Conservation (phyloP, 2,797 vertebrate species). For the Phoxinus dragarum region DNA sequence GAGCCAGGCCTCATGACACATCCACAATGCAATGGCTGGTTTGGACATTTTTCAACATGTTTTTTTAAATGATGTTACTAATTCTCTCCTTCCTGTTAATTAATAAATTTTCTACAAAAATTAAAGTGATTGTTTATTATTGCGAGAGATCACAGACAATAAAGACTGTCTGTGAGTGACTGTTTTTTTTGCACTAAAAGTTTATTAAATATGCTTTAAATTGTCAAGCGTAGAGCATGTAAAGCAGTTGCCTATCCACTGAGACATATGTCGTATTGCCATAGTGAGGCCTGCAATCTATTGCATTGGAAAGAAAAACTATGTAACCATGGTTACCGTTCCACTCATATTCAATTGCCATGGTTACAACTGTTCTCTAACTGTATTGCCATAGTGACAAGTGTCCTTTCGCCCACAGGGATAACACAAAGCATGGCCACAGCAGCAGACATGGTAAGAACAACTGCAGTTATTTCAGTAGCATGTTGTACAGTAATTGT, state of each 20-base stretch:
- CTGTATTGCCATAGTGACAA: constrained; percentile 65
- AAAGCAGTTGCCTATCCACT: constrained; percentile 28
- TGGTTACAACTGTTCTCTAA: constrained; percentile 64
- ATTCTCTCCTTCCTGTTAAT: background rate
- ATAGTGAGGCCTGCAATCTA: constrained; percentile 55
- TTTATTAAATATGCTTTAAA: constrained; percentile 5
- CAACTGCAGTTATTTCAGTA: constrained; percentile 47
- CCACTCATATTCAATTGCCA: constrained; percentile 62
- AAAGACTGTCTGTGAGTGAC: background rate
- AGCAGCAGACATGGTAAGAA: constrained; percentile 60
- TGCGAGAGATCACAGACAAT: background rate
- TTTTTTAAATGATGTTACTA: background rate
- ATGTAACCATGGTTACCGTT: constrained; percentile 63
- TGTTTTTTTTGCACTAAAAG: background rate
- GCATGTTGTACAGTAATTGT: background rate
- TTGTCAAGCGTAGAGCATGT: constrained; percentile 9
- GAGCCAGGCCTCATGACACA: background rate
- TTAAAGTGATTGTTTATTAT: background rate
- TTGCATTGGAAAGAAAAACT: constrained; percentile 60
- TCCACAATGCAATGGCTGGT: background rate
- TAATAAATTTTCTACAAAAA: background rate
- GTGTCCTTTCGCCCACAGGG: constrained; percentile 64
- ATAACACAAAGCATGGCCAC: constrained; percentile 62
- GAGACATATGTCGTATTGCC: constrained; percentile 49
- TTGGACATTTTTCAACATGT: background rate